Percentiles rank a stretch among this genome's conserved stretches.
These are phyloP conservation scores for Cryptophagus acutangulus DNA, from an alignment of 2,888 invertebrate species.

Conservation along the genomic window DNA sequence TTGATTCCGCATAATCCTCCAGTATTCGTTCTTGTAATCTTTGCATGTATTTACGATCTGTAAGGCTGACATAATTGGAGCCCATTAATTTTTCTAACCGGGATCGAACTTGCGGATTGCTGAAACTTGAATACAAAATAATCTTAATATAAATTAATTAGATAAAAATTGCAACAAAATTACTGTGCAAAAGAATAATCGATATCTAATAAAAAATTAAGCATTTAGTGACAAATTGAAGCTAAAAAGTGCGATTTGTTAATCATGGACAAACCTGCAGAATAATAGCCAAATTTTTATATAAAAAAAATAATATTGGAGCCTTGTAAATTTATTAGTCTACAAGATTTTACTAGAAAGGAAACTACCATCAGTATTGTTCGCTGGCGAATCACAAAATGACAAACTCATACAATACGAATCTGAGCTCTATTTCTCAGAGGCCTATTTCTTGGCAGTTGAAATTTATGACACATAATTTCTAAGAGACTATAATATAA, in stretches of 20 bases:
- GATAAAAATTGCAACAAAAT: neutral
- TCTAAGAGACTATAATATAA: too few species aligned
- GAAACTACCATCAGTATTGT: neutral
- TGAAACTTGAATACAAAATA: slow-evolving; percentile 50
- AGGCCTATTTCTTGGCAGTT: too few species aligned
- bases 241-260: neutral
- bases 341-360: neutral
- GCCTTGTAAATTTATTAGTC: neutral
- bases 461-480: too few species aligned
- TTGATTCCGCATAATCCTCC: slow-evolving; percentile 59
- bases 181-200: neutral
- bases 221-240: neutral
- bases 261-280: too few species aligned
- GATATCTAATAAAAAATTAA: neutral
- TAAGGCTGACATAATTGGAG: slow-evolving; percentile 61
- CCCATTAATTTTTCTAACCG: slow-evolving; percentile 68
- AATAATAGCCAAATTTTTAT: too few species aligned
- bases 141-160: too few species aligned
- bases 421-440: too few species aligned
- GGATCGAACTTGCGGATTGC: slow-evolving; percentile 59
- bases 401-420: slow-evolving; percentile 18
- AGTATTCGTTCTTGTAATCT: slow-evolving; percentile 59
- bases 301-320: neutral
- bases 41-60: slow-evolving; percentile 64
- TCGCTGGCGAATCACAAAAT: slow-evolving; percentile 13